Evolutionary conservation across 2,888 invertebrate species (phyloP).

Genomic region (Ernsta delagoae): DNA sequence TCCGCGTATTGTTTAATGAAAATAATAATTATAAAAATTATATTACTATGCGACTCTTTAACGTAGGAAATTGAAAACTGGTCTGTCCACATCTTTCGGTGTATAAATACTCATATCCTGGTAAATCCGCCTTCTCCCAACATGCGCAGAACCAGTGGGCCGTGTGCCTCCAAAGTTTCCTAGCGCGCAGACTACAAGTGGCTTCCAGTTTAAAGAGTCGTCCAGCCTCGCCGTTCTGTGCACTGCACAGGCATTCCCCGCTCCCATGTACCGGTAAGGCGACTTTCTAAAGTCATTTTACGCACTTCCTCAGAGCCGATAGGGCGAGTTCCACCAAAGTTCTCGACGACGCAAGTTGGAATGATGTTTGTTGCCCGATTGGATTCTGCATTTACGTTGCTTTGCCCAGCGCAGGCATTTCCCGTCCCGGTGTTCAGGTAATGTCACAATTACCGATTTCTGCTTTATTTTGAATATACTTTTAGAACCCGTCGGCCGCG

Average conservation of each 20-base stretch:
- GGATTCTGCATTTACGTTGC: constrained; percentile 81
- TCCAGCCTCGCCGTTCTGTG: constrained; percentile 86
- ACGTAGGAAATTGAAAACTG: constrained; percentile 29
- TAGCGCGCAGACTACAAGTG: constrained; percentile 85
- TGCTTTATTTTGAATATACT: constrained; percentile 42
- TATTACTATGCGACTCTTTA: constrained; percentile 4
- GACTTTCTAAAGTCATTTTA: constrained; percentile 59
- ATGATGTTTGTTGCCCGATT: constrained; percentile 85
- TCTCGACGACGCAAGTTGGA: constrained; percentile 74
- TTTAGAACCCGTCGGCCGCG: constrained; percentile 62
- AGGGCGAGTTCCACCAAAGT: constrained; percentile 75
- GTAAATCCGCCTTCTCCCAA: constrained; percentile 82
- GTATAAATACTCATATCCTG: constrained; percentile 45
- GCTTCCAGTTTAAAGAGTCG: constrained; percentile 83
- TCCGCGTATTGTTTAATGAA: constrained; percentile 55
- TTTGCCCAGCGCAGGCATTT: constrained; percentile 90
- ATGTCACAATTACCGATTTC: constrained; percentile 50
- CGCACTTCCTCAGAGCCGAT: constrained; percentile 72
- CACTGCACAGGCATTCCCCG: constrained; percentile 89
- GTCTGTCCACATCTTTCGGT: constrained; percentile 23
- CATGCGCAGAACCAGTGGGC: constrained; percentile 87
- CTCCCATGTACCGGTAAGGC: constrained; percentile 89
- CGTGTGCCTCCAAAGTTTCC: constrained; percentile 87
- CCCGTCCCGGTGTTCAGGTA: no score
- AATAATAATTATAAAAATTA: constrained; percentile 38